Evolutionary conservation across 2,797 vertebrate genomes (phyloP).

Genomic region (Onychomys torridus): DNA sequence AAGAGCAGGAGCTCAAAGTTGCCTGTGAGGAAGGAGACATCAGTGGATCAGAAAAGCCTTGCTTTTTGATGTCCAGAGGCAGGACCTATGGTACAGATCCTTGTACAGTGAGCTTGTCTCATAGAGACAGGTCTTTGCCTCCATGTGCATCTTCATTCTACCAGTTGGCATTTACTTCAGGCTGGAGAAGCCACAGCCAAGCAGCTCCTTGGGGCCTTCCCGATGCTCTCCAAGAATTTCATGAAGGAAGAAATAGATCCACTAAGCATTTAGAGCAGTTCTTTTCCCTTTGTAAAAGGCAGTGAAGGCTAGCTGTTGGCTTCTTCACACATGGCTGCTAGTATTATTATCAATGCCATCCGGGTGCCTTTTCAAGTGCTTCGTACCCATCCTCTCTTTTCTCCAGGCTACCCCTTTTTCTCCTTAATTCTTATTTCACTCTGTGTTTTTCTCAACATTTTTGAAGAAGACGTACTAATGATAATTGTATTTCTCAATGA

Average conservation of each 20-base stretch:
- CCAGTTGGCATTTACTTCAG: neutral
- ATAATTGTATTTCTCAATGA: neutral
- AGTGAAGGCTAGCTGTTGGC: accelerated
- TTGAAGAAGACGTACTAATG: neutral
- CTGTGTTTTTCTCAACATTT: neutral
- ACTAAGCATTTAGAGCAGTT: neutral
- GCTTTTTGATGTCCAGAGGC: neutral
- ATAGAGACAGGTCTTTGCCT: accelerated
- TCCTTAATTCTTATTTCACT: neutral
- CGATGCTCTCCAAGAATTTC: neutral
- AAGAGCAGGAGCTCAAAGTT: accelerated
- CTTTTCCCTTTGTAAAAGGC: no score
- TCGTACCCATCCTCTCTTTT: neutral
- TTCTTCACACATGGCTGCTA: accelerated
- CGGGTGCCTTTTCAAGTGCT: neutral
- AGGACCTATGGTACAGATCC: accelerated
- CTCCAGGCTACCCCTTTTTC: neutral
- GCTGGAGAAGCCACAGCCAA: accelerated
- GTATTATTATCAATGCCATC: accelerated
- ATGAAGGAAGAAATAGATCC: neutral
- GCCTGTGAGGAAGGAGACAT: no score
- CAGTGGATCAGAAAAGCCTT: no score
- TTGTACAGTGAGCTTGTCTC: accelerated
- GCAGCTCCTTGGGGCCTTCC: neutral
- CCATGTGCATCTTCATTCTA: accelerated